phyloP scores from a whole-genome alignment of 2,888 invertebrate species.

The Augochlorella aurata region DNA sequence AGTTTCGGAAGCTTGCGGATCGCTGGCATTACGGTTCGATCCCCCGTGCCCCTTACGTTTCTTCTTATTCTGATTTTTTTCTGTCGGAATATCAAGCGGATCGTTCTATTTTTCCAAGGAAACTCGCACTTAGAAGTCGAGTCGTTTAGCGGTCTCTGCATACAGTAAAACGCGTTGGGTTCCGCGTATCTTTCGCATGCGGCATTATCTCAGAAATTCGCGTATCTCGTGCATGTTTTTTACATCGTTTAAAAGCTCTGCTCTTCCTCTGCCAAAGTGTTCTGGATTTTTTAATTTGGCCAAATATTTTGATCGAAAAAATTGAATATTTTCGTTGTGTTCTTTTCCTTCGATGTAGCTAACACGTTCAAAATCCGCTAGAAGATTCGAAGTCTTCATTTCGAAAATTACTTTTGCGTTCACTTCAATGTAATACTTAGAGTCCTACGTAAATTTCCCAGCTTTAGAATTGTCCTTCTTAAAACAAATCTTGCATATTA shows the following conservation, averaged over 20 bases:
- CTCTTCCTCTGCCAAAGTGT: background rate
- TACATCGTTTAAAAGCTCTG: background rate
- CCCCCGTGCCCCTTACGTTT: background rate
- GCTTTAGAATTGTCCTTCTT: too few species aligned
- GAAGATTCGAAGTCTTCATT: background rate
- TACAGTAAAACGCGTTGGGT: conserved; percentile 10
- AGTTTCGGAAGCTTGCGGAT: conserved; percentile 63
- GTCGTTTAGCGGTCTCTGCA: conserved; percentile 22
- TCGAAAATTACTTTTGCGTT: background rate
- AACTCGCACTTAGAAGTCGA: background rate
- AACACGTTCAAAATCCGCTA: background rate
- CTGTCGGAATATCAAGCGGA: background rate
- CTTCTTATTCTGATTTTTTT: conserved; percentile 7
- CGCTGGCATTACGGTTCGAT: conserved; percentile 11
- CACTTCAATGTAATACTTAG: background rate
- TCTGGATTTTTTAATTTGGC: background rate
- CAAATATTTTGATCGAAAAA: background rate
- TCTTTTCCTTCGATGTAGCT: background rate
- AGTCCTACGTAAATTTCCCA: too few species aligned
- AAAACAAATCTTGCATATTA: too few species aligned
- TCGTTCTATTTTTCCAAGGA: background rate
- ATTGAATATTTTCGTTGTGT: background rate
- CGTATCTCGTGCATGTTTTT: too few species aligned
- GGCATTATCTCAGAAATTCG: too few species aligned
- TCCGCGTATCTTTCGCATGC: background rate